Base-by-base conservation (phyloP, 2,113 vertebrate species). In the Barbus barbus region DNA sequence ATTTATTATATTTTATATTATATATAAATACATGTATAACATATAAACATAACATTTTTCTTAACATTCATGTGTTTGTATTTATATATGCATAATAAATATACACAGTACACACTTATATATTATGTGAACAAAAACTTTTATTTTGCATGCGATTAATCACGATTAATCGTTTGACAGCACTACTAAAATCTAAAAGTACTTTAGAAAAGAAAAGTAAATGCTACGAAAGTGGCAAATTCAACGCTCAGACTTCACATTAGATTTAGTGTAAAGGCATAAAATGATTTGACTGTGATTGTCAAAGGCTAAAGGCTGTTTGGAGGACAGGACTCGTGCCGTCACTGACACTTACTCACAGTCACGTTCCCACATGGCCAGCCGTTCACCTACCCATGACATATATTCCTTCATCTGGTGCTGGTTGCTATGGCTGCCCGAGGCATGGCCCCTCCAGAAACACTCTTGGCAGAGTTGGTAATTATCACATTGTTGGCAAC, bases 351-450 rank as follows among this genome's bases (percentile, higher is more conserved):
- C 41, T 53, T 53, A 48, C n/a, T 20, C 56, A 48, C 53, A 22
- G 72, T 31, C 22, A 46, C 12, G 38, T 44, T 20, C 79, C 24
- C 79, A 83, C 85, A 83, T 84, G 56, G 60, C n/a, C n/a, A n/a
- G n/a, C 87, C 81, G 38, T 53, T 87, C 87, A 89, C 97, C 96
- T 97, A 99, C 98, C 98, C 98, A 99, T 91, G 98, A 99, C 63
- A 97, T 99, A 91, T 99, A 99, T 93, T 99, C 98, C 95, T 99
- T 99, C 98, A 99, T 99, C 95, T 99, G 98, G 93, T 99, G 98
- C 95, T 99, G 98, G 97, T 99, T 99, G 95, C 97, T 98, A 94
- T 99, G 98, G 95, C 96, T 97, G 95, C 98, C 96, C 5, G 96
- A 96, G 83, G 98, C 98, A 94, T 98, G 97, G 86, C 98, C 98